Evolutionary conservation across 2,797 vertebrate genomes (phyloP).

Genomic region (Anguilla anguilla): DNA sequence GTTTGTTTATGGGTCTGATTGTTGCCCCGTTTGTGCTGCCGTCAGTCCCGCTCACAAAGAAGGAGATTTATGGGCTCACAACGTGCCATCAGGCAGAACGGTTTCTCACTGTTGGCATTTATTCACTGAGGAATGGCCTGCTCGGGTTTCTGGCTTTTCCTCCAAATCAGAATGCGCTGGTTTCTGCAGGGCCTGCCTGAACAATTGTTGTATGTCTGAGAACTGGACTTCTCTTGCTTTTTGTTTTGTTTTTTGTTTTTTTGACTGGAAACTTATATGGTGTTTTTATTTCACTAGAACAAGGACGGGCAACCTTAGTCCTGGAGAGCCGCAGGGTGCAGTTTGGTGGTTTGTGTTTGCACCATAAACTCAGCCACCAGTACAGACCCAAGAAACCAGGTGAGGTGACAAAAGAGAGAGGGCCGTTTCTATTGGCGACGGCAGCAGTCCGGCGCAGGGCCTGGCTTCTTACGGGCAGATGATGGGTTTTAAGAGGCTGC

Average conservation of each 20-base stretch:
- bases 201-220: neutral
- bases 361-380: neutral
- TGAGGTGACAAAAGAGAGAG: neutral
- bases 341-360: no score
- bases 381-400: neutral
- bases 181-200: neutral
- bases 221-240: no score
- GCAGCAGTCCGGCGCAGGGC: neutral
- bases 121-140: neutral
- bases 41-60: neutral
- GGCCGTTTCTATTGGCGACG: neutral
- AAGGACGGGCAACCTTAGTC: neutral
- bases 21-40: neutral
- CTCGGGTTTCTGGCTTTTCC: neutral
- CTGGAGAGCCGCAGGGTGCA: neutral
- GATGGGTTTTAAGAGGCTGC: neutral
- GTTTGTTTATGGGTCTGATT: neutral
- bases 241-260: neutral
- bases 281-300: neutral
- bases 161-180: neutral
- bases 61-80: neutral
- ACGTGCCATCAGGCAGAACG: neutral
- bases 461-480: neutral
- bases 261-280: neutral
- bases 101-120: neutral